Conservation (phyloP, 2,113 vertebrate genomes). For the Thalassoma bifasciatum region DNA sequence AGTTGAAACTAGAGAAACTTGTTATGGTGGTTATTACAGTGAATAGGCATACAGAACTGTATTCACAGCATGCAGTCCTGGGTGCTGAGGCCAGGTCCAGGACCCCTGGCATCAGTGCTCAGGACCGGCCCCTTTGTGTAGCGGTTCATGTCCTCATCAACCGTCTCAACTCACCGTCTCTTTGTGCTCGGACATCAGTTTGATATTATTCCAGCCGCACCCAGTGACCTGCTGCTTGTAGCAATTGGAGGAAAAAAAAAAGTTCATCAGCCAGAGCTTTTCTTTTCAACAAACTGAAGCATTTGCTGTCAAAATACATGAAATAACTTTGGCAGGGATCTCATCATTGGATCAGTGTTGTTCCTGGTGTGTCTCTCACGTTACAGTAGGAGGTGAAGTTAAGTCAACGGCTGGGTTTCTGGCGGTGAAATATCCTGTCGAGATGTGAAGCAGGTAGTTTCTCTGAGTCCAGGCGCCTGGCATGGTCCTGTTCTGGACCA, state of each 20-base stretch:
- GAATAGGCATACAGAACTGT: constrained; percentile 22
- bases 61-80: constrained; percentile 26
- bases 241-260: constrained; percentile 19
- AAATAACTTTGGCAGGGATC: constrained; percentile 55
- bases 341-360: constrained; percentile 63
- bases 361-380: constrained; percentile 57
- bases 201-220: constrained; percentile 75
- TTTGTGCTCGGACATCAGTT: constrained; percentile 56
- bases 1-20: constrained; percentile 25
- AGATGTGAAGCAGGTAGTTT: constrained; percentile 55
- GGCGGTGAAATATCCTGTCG: constrained; percentile 26
- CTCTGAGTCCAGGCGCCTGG: constrained; percentile 11
- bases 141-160: constrained; percentile 65
- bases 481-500: constrained; percentile 3
- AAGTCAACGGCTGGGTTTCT: constrained; percentile 37
- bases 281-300: constrained; percentile 50
- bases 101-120: constrained; percentile 48
- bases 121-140: constrained; percentile 49
- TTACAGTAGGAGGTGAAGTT: constrained; percentile 40
- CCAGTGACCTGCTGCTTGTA: constrained; percentile 63
- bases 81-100: constrained; percentile 28
- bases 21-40: constrained; percentile 30
- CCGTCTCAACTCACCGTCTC: constrained; percentile 50
- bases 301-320: constrained; percentile 69
- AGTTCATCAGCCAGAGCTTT: constrained; percentile 45